Conservation (phyloP, 2,797 vertebrate species). For the Argyrosomus regius region DNA sequence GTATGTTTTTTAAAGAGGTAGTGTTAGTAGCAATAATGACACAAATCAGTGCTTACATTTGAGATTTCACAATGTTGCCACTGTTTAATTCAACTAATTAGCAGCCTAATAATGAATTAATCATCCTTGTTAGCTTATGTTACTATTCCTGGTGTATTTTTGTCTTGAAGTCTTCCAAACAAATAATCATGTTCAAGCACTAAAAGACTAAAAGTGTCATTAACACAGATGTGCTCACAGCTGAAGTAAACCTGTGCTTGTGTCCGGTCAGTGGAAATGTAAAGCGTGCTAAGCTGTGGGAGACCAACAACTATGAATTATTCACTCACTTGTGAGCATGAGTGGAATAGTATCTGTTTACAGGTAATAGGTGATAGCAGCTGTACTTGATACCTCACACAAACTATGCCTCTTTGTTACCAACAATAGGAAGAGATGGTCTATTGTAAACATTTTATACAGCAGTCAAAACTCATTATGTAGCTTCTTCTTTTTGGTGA, state of each 20-base stretch:
- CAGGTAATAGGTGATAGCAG: slow-evolving; percentile 70
- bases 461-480: slow-evolving; percentile 56
- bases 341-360: slow-evolving; percentile 79
- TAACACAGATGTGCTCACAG: slow-evolving; percentile 35
- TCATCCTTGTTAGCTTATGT: background rate
- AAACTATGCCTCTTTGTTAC: slow-evolving; percentile 55
- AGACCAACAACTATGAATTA: slow-evolving; percentile 82
- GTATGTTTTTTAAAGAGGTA: slow-evolving; percentile 50
- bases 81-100: slow-evolving; percentile 12
- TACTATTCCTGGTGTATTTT: background rate
- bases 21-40: slow-evolving; percentile 57
- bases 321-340: slow-evolving; percentile 77
- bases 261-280: slow-evolving; percentile 40
- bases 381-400: slow-evolving; percentile 61
- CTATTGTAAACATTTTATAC: slow-evolving; percentile 64
- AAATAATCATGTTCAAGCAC: slow-evolving; percentile 18
- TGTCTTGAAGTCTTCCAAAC: slow-evolving; percentile 2
- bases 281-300: slow-evolving; percentile 63
- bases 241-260: slow-evolving; percentile 35
- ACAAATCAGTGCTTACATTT: slow-evolving; percentile 34
- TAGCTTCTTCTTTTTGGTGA: slow-evolving; percentile 36
- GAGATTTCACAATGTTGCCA: slow-evolving; percentile 43
- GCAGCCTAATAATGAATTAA: slow-evolving; percentile 25
- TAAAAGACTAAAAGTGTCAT: slow-evolving; percentile 5
- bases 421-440: slow-evolving; percentile 61